Base-by-base conservation (phyloP, 2,113 vertebrate genomes). In the Cephalopterus ornatus region DNA sequence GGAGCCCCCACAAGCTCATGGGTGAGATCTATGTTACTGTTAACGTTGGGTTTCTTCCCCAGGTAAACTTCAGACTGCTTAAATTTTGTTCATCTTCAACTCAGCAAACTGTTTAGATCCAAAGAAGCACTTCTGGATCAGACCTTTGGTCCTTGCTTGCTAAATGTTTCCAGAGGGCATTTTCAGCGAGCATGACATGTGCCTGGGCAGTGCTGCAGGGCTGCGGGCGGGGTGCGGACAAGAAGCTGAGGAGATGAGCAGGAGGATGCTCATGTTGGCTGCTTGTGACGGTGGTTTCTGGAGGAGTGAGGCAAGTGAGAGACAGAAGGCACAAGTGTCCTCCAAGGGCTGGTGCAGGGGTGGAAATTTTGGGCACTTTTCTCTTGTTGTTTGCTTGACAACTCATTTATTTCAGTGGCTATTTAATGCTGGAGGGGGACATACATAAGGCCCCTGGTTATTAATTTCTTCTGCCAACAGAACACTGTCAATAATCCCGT, bases 181-280 rank as follows among this genome's bases (percentile, higher is more conserved):
- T 88, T 94, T 53, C 41, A 50, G 55, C 0, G 0, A 46, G 15
- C 0, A 6, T 8, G 22, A 56, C 68, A 53, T 0, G 1, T 56
- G 66, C n/a, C n/a, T 49, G 39, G 23, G 32, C 3, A 4, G 50
- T 42, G 17, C 49, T 0, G 0, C 24, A 13, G 52, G 47, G 10
- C 49, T 56, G 24, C 0, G 0, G 24, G 14, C 28, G 14, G 19
- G 12, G 7, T 2, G 8, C 23, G 15, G 56, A 37, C 26, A 22
- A 71, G 46, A 30, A 37, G 11, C 17, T 3, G 2, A 66, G 26
- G 42, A 50, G 24, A 5, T 3, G n/a, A 83, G 39, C 30, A 20
- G 53, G 74, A 58, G n/a, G 37, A 35, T 50, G 44, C 19, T 92
- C 26, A 11, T 30, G 26, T 21, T 1, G 1, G 11, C 66, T 82